Evolutionary conservation across 2,888 invertebrate genomes (phyloP).

Genomic region (Eutolmus rufibarbis): DNA sequence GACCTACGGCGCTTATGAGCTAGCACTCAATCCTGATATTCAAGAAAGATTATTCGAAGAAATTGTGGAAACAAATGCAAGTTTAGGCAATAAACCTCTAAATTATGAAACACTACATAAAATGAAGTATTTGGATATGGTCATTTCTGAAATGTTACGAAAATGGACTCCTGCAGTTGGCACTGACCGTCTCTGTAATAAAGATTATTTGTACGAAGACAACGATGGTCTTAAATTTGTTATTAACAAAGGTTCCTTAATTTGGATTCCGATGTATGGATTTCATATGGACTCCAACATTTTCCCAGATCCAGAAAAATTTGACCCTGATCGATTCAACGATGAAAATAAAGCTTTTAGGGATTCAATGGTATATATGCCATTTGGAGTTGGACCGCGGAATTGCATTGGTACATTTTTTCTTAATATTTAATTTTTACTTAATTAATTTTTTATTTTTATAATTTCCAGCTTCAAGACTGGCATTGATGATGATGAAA

Average conservation of each 20-base stretch:
- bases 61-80: constrained; percentile 62
- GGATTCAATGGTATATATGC: constrained; percentile 55
- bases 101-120: constrained; percentile 66
- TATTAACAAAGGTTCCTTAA: constrained; percentile 38
- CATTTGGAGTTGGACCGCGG: constrained; percentile 69
- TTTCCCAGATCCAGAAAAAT: no score
- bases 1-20: constrained; percentile 64
- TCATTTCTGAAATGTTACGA: constrained; percentile 65
- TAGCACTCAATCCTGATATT: constrained; percentile 65
- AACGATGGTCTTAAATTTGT: constrained; percentile 45
- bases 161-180: constrained; percentile 65
- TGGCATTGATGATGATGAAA: no score
- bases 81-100: constrained; percentile 59
- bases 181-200: constrained; percentile 65
- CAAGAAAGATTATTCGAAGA: constrained; percentile 65
- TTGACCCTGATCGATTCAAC: no score
- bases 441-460: no score
- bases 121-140: constrained; percentile 69
- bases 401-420: constrained; percentile 67
- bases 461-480: no score
- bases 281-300: constrained; percentile 60
- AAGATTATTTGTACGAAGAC: constrained; percentile 61
- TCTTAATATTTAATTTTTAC: no score
- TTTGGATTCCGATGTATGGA: constrained; percentile 57
- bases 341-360: no score